Conservation (phyloP, 2,797 vertebrate genomes). For the Acanthopagrus latus region DNA sequence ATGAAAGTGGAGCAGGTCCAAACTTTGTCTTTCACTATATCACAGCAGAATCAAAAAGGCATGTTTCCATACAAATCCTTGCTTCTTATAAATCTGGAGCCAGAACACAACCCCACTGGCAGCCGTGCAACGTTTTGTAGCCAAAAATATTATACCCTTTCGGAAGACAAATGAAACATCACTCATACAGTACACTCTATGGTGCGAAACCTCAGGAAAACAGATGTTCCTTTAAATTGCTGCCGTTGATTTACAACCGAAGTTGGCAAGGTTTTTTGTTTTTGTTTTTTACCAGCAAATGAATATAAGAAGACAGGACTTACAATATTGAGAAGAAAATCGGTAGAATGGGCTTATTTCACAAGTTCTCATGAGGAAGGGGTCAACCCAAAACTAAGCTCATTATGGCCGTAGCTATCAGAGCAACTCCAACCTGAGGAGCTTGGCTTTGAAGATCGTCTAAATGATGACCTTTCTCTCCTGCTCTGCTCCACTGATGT, state of each 20-base stretch:
- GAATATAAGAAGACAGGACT: slow-evolving; percentile 56
- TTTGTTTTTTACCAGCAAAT: slow-evolving; percentile 22
- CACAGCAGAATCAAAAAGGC: slow-evolving; percentile 27
- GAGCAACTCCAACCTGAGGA: slow-evolving; percentile 66
- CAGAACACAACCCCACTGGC: slow-evolving; percentile 54
- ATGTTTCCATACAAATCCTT: slow-evolving; percentile 38
- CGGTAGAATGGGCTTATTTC: slow-evolving; percentile 38
- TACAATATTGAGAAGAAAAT: slow-evolving; percentile 45
- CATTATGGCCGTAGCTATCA: slow-evolving; percentile 66
- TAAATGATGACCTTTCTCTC: slow-evolving; percentile 78
- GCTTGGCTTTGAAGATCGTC: slow-evolving; percentile 78
- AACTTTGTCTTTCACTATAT: slow-evolving; percentile 16
- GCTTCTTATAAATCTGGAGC: slow-evolving; percentile 43
- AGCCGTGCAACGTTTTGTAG: slow-evolving; percentile 30
- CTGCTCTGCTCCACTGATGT: slow-evolving; percentile 72
- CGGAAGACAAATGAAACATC: slow-evolving; percentile 62
- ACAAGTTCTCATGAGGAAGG: slow-evolving; percentile 32
- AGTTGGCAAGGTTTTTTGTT: slow-evolving; percentile 33
- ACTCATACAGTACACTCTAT: slow-evolving; percentile 41
- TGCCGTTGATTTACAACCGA: slow-evolving; percentile 57
- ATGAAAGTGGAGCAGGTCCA: slow-evolving; percentile 13
- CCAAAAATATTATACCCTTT: slow-evolving; percentile 60
- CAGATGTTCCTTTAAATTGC: slow-evolving; percentile 61
- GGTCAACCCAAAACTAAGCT: slow-evolving; percentile 66
- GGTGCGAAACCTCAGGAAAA: slow-evolving; percentile 60